A percentile compares a stretch with the other conserved stretches of the same genome.
Conservation (phyloP, 2,888 invertebrate genomes). For the Acronicta alni region DNA sequence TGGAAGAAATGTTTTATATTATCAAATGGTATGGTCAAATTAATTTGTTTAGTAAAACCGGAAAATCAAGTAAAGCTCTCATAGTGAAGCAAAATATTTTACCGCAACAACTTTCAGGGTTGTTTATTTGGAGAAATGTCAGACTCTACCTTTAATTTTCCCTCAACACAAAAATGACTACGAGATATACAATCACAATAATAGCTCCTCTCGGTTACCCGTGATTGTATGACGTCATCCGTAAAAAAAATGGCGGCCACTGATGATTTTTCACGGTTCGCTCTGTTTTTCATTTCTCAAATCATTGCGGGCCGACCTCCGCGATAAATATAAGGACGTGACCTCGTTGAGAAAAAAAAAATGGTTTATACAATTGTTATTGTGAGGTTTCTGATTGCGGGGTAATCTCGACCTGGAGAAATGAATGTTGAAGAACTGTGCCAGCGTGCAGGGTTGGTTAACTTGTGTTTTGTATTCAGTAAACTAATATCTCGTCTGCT, state of each 20-base stretch:
- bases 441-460: constrained; percentile 18
- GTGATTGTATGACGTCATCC: constrained; percentile 66
- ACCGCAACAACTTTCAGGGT: too few species aligned
- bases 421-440: constrained; percentile 38
- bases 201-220: constrained; percentile 34
- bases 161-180: constrained; percentile 10
- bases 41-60: too few species aligned
- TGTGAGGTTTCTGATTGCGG: constrained; percentile 61
- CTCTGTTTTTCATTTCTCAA: constrained; percentile 64
- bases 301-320: constrained; percentile 55
- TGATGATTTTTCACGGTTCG: constrained; percentile 52
- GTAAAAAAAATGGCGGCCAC: constrained; percentile 60
- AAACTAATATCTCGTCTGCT: too few species aligned
- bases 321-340: constrained; percentile 45
- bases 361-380: constrained; percentile 56
- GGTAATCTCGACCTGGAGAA: constrained; percentile 58
- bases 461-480: neutral
- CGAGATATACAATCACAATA: constrained; percentile 31
- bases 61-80: too few species aligned
- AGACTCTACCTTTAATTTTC: neutral
- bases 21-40: too few species aligned
- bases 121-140: neutral
- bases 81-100: too few species aligned
- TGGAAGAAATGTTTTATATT: too few species aligned
- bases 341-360: constrained; percentile 61